A percentile compares a stretch with the other conserved stretches of the same genome.
phyloP scores from a whole-genome alignment of 1,140 invertebrate species.

The Drosophila athabasca region DNA sequence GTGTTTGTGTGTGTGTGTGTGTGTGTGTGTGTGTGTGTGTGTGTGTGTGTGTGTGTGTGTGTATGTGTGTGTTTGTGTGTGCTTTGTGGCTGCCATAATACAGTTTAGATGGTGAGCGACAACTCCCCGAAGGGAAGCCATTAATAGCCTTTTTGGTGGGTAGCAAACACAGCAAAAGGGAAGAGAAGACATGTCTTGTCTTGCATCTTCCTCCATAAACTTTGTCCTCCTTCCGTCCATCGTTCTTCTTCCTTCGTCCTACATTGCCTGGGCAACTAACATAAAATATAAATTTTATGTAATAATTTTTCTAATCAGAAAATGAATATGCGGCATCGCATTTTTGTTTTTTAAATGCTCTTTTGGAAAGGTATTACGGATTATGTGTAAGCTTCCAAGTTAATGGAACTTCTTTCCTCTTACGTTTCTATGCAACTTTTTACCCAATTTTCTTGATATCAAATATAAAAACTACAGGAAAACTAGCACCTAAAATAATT shows the following conservation, averaged over 20 bases:
- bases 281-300: conserved; percentile 80
- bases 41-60: background rate
- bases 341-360: background rate
- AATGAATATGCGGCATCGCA: conserved; percentile 52
- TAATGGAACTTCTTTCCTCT: too few species aligned
- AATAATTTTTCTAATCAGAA: conserved; percentile 81
- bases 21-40: conserved; percentile 16
- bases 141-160: too few species aligned
- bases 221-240: conserved; percentile 36
- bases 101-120: conserved; percentile 60
- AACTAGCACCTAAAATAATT: too few species aligned
- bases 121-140: conserved; percentile 50
- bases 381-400: too few species aligned
- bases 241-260: conserved; percentile 3
- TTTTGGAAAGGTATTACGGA: too few species aligned
- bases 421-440: too few species aligned
- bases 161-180: too few species aligned
- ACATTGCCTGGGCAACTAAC: conserved; percentile 51
- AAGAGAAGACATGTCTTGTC: conserved; percentile 45
- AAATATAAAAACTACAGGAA: too few species aligned
- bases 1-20: conserved; percentile 13
- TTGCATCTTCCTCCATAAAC: conserved; percentile 52
- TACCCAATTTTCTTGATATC: too few species aligned
- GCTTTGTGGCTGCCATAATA: conserved; percentile 72
- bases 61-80: conserved; percentile 10